Conservation (phyloP, 2,113 vertebrate genomes). For the Coreoperca whiteheadi region DNA sequence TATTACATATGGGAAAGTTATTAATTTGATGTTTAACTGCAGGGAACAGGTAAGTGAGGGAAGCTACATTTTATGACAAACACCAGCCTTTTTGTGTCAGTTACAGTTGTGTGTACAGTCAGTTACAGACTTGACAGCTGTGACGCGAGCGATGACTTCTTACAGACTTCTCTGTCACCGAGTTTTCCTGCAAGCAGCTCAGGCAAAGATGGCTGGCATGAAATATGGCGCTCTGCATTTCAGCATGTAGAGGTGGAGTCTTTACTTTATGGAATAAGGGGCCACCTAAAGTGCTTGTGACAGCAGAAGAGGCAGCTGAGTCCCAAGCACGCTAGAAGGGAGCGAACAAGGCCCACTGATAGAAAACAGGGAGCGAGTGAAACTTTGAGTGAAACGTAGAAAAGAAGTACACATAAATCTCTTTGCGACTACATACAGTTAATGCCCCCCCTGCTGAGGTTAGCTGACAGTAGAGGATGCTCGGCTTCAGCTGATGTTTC, state of each 20-base stretch:
- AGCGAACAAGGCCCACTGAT: conserved; percentile 15
- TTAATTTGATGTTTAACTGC: conserved; percentile 2
- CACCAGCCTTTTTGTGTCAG: conserved; percentile 30
- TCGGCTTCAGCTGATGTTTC: conserved; percentile 41
- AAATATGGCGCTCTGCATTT: conserved; percentile 29
- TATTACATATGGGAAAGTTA: background rate
- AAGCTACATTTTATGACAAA: conserved; percentile 2
- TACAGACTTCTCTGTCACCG: conserved; percentile 30
- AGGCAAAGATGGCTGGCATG: conserved; percentile 22
- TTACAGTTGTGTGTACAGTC: background rate
- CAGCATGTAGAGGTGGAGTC: conserved; percentile 49
- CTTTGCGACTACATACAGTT: conserved; percentile 27
- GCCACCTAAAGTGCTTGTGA: conserved; percentile 62
- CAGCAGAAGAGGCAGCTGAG: conserved; percentile 50
- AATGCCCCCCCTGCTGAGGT: conserved; percentile 32
- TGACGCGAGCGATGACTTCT: conserved; percentile 34
- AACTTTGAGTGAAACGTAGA: conserved; percentile 39
- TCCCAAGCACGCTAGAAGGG: conserved; percentile 23
- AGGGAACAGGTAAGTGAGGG: conserved; percentile 1
- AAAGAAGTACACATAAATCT: conserved; percentile 41
- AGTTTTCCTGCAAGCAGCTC: conserved; percentile 33
- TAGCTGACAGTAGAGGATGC: conserved; percentile 46
- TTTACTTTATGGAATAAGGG: conserved; percentile 34
- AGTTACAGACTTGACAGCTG: conserved; percentile 17
- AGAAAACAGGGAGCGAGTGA: conserved; percentile 44